phyloP scores from a whole-genome alignment of 2,113 vertebrate species.

The Coryphaenoides rupestris region DNA sequence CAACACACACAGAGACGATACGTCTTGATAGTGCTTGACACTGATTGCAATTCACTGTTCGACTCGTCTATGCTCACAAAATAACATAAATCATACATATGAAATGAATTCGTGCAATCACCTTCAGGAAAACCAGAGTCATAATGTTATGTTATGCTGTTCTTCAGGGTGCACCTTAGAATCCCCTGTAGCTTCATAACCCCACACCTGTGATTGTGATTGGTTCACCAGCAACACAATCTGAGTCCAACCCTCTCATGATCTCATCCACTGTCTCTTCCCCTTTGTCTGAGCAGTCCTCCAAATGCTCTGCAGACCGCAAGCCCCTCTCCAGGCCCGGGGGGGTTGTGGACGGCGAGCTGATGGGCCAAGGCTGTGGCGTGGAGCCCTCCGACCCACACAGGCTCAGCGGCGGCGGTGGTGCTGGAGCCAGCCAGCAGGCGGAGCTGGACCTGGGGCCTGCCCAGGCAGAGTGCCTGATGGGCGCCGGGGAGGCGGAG shows the following conservation, averaged over 20 bases:
- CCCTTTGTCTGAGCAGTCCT: conserved; percentile 73
- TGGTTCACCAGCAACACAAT: too few species aligned
- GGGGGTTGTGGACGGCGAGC: conserved; percentile 81
- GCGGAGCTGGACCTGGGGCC: conserved; percentile 85
- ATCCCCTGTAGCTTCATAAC: too few species aligned
- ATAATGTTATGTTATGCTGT: neutral
- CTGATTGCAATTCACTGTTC: too few species aligned
- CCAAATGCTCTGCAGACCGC: conserved; percentile 88
- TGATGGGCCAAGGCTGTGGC: conserved; percentile 77
- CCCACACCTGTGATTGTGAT: too few species aligned
- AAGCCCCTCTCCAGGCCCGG: conserved; percentile 81
- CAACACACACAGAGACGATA: conserved; percentile 84
- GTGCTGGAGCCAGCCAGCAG: conserved; percentile 75
- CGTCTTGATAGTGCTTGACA: too few species aligned
- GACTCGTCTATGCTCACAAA: too few species aligned
- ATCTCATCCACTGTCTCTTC: neutral
- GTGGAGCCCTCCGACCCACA: conserved; percentile 62
- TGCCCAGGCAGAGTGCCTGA: conserved; percentile 81
- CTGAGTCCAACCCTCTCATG: neutral
- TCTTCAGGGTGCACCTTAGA: too few species aligned
- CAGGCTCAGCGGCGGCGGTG: conserved; percentile 66
- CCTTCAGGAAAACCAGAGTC: too few species aligned
- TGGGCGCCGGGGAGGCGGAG: conserved; percentile 83
- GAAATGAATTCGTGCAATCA: too few species aligned
- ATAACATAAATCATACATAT: too few species aligned